phyloP scores from a whole-genome alignment of 2,113 vertebrate genomes.

The Takifugu bimaculatus region DNA sequence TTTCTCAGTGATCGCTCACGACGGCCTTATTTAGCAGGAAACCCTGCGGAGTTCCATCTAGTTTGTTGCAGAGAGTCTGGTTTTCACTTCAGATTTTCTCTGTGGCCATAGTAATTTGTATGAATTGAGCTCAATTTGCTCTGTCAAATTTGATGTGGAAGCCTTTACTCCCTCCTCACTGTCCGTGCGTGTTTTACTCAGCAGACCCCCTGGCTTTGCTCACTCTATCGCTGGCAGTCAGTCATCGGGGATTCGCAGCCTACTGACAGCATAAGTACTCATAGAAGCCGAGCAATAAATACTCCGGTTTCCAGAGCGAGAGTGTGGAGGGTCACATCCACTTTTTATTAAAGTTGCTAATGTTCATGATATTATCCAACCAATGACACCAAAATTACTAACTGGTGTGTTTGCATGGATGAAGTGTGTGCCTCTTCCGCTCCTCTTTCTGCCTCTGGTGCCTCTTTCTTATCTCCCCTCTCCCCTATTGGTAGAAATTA shows the following conservation, averaged over 20 bases:
- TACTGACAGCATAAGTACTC: slow-evolving; percentile 44
- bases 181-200: slow-evolving; percentile 29
- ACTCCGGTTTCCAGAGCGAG: slow-evolving; percentile 20
- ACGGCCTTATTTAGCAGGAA: slow-evolving; percentile 49
- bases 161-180: slow-evolving; percentile 16
- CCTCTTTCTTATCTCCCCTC: no score
- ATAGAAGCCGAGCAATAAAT: slow-evolving; percentile 20
- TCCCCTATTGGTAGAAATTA: no score
- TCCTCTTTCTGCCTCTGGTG: no score
- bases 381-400: no score
- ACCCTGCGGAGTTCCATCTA: neutral
- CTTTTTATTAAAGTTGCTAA: no score
- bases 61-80: slow-evolving; percentile 9
- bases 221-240: slow-evolving; percentile 22
- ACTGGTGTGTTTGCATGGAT: no score
- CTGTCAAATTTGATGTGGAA: slow-evolving; percentile 26
- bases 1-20: slow-evolving; percentile 13
- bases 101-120: slow-evolving; percentile 9
- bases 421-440: no score
- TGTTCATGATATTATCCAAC: no score
- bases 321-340: neutral
- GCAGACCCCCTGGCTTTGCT: slow-evolving; percentile 17
- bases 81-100: no score
- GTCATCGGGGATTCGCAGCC: slow-evolving; percentile 18
- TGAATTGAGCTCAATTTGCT: slow-evolving; percentile 20